phyloP scores from a whole-genome alignment of 30 jellyfish, hydroid and myxozoan genomes.

The Aurelia aurita complex sp. Pacific region DNA sequence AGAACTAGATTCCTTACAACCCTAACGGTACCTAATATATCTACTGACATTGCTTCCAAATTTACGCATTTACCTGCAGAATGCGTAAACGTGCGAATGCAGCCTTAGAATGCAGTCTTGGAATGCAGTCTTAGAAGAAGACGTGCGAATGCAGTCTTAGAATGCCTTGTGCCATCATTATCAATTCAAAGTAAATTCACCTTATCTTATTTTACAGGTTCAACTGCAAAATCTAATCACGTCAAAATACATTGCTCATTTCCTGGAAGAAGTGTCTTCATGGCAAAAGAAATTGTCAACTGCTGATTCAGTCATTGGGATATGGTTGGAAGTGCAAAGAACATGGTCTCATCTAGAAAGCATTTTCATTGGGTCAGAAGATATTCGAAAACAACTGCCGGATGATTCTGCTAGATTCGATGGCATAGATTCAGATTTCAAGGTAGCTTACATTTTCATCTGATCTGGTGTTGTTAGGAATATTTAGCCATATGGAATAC shows the following conservation, averaged over 20 bases:
- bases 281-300: conserved; percentile 98
- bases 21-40: too few relatives aligned
- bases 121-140: too few relatives aligned
- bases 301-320: conserved; percentile 91
- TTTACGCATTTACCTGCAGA: too few relatives aligned
- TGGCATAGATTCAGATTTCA: conserved; percentile 93
- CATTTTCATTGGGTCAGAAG: conserved; percentile 97
- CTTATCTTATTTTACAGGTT: conserved; percentile 49
- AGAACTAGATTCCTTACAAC: too few relatives aligned
- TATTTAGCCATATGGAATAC: too few relatives aligned
- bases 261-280: conserved; percentile 89
- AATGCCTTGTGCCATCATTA: too few relatives aligned
- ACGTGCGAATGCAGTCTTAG: too few relatives aligned
- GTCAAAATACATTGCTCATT: conserved; percentile 96
- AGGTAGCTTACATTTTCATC: conserved; percentile 31
- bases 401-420: conserved; percentile 97
- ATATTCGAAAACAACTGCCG: conserved; percentile 90
- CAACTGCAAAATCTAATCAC: conserved; percentile 98
- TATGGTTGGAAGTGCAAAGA: conserved; percentile 98
- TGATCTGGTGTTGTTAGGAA: too few relatives aligned
- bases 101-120: too few relatives aligned
- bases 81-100: too few relatives aligned
- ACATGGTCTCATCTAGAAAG: conserved; percentile 99
- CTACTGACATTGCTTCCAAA: too few relatives aligned
- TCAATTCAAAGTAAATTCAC: too few relatives aligned